Evolutionary conservation across 2,797 vertebrate species (phyloP).

Genomic region (Miichthys miiuy): DNA sequence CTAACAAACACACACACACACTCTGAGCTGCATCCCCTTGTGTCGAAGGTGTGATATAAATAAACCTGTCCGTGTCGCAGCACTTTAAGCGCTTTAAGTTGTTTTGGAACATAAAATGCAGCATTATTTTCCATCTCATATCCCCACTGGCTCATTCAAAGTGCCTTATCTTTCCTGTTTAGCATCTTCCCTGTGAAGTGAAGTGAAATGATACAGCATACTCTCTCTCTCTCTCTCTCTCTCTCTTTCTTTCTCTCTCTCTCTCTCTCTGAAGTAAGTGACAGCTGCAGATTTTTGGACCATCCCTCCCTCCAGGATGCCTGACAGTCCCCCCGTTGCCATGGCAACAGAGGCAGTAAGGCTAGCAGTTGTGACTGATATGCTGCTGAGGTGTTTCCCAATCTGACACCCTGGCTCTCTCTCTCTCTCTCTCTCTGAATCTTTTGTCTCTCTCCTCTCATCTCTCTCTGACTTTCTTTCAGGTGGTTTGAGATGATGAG

Average conservation of each 20-base stretch:
- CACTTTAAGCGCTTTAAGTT: constrained; percentile 22
- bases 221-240: too few relatives aligned
- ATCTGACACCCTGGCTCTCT: constrained; percentile 65
- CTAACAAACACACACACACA: background rate
- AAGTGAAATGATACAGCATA: constrained; percentile 32
- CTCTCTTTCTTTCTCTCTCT: too few relatives aligned
- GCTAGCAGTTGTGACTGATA: constrained; percentile 76
- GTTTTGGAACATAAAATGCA: constrained; percentile 29
- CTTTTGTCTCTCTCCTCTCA: constrained; percentile 28
- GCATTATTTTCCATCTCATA: constrained; percentile 33
- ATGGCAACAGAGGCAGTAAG: constrained; percentile 85
- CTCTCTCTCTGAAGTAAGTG: constrained; percentile 63
- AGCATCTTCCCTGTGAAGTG: constrained; percentile 25
- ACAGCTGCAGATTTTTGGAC: constrained; percentile 74
- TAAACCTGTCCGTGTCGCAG: constrained; percentile 1
- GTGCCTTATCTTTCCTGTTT: constrained; percentile 47
- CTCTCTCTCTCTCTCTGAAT: constrained; percentile 48
- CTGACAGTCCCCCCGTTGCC: constrained; percentile 80
- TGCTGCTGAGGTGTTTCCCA: constrained; percentile 80
- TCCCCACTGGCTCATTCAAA: constrained; percentile 27
- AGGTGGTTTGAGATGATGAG: constrained; percentile 66
- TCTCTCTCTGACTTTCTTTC: constrained; percentile 43
- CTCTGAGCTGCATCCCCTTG: too few relatives aligned
- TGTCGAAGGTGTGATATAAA: background rate
- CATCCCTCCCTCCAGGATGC: constrained; percentile 71